Percentiles rank a stretch among this genome's conserved stretches.
Evolutionary conservation across 2,113 vertebrate species (phyloP).

Genomic region (Malurus alboscapulatus): DNA sequence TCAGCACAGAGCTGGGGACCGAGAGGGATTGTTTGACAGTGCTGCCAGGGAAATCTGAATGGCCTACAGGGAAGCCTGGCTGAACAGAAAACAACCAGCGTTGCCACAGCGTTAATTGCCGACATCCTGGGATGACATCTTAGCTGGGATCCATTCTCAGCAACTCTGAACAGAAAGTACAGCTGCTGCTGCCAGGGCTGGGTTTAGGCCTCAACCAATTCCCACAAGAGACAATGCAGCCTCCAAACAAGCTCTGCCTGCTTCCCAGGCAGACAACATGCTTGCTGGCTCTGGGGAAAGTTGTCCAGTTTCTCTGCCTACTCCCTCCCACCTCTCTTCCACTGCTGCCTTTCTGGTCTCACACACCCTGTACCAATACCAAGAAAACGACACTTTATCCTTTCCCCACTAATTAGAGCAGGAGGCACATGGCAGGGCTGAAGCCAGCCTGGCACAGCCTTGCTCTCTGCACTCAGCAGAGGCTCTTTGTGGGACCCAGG

Average conservation of each 20-base stretch:
- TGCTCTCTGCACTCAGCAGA: not conserved
- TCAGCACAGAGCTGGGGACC: constrained; percentile 13
- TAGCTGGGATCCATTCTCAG: constrained; percentile 52
- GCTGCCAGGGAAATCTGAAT: constrained; percentile 60
- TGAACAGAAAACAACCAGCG: constrained; percentile 13
- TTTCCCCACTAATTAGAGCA: not conserved
- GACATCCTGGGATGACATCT: constrained; percentile 65
- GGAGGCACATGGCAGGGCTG: not conserved
- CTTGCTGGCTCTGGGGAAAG: not conserved
- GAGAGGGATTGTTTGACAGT: constrained; percentile 20
- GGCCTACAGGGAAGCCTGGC: constrained; percentile 62
- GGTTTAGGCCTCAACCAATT: constrained; percentile 53
- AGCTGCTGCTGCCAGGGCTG: constrained; percentile 52
- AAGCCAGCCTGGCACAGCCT: not conserved
- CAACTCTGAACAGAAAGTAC: constrained; percentile 53
- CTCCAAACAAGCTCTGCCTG: constrained; percentile 29
- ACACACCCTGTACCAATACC: not conserved
- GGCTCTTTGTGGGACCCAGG: not conserved
- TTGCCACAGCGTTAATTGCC: constrained; percentile 46
- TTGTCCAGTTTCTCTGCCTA: not conserved
- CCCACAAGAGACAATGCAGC: constrained; percentile 46
- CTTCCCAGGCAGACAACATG: constrained; percentile 1
- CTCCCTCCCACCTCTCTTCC: not conserved
- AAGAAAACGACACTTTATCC: not conserved
- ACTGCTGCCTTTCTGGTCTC: not conserved